Base-by-base conservation (phyloP, 2,888 invertebrate species). In the Oscheius sp. region DNA sequence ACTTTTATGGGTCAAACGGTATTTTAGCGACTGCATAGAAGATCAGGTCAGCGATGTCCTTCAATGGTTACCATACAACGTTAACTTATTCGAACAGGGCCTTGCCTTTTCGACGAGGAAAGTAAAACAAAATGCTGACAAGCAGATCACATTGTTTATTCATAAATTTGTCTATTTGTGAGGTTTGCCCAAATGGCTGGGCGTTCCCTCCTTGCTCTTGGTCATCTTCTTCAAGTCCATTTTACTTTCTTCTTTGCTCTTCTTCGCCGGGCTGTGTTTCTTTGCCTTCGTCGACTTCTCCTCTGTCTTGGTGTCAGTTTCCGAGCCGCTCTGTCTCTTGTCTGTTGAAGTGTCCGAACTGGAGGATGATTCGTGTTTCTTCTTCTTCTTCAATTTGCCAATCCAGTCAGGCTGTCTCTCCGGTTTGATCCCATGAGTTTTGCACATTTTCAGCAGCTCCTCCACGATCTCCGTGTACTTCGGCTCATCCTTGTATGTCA, bases 361-460 rank as follows among this genome's bases (percentile, higher is more conserved):
- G 43, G 23, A 23, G 13, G 21, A 6, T 1, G 23, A 18, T 21
- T 63, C 63, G 7, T 1, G n/a, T n/a, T n/a, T 12, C 25, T 25
- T 25, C 59, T 75, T 73, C 64, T 77, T 76, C 29, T 73, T 77
- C 56, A 77, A 53, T 23, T 63, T 74, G n/a, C 74, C 74, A 0
- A 70, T 29, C 80, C 80, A 80, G 64, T 80, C 80, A 23, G 76
- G 41, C 18, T 76, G 75, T n/a, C 45, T 52, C 13, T 52, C 43
- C 41, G 43, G 29, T 13, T 41, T 23, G 45, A 72, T 53, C 6
- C 23, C n/a, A 23, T 63, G 7, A 3, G 46, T 46, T 2, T 25
- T 21, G 16, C 46, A 45, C 27, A 61, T 70, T 16, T 29, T 21
- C 29, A 23, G 7, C 49, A 70, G 21, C 5, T 53, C n/a, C 12